Evolutionary conservation across 2,113 vertebrate genomes (phyloP).

Genomic region (Ifrita kowaldi): DNA sequence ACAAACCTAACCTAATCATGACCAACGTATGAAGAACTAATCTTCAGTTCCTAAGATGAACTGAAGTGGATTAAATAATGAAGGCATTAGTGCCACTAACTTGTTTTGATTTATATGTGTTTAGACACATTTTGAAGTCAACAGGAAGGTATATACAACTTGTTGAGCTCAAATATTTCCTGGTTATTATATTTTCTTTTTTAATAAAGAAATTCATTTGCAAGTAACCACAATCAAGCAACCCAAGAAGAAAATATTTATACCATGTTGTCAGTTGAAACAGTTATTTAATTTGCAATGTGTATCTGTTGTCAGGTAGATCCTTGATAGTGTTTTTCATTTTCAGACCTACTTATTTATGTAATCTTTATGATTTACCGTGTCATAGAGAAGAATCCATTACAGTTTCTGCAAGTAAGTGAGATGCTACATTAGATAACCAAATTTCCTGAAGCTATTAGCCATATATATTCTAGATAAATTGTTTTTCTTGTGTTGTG

Average conservation of each 20-base stretch:
- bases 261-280: background rate
- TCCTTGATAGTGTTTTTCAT: background rate
- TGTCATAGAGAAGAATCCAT: background rate
- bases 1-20: background rate
- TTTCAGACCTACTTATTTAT: background rate
- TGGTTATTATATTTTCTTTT: conserved; percentile 7
- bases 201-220: conserved; percentile 3
- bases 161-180: background rate
- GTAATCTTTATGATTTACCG: background rate
- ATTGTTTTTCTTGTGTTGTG: background rate
- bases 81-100: background rate
- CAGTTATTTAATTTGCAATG: background rate
- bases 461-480: background rate
- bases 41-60: background rate
- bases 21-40: background rate
- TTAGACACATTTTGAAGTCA: conserved; percentile 13
- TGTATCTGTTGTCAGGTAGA: background rate
- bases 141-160: background rate
- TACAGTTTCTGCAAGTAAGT: background rate
- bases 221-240: background rate
- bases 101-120: conserved; percentile 26
- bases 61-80: background rate
- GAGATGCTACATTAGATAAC: background rate
- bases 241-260: background rate
- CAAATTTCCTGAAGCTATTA: background rate